Evolutionary conservation across 1,140 invertebrate species (phyloP).

Genomic region (Eufriesea mexicana): DNA sequence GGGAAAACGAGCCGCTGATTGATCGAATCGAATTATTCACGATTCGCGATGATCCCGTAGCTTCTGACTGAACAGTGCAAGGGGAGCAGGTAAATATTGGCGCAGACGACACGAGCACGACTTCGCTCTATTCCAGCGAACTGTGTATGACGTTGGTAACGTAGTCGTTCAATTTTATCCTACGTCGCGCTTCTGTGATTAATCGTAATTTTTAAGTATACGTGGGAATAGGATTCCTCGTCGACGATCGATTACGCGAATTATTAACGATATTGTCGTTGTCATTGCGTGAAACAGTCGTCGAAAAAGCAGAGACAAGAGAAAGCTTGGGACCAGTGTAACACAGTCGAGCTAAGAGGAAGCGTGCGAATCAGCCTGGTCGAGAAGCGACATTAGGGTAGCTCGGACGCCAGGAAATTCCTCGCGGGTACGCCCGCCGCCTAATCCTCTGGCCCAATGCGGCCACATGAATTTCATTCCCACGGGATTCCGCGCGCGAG

Average conservation of each 20-base stretch:
- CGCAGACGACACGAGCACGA: background rate
- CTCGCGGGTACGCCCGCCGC: slow-evolving; percentile 48
- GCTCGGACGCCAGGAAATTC: slow-evolving; percentile 43
- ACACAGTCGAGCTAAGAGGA: slow-evolving; percentile 65
- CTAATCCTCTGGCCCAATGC: slow-evolving; percentile 51
- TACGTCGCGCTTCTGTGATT: too few species aligned
- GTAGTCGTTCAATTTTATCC: too few species aligned
- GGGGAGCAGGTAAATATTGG: background rate
- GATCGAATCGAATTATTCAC: slow-evolving; percentile 40
- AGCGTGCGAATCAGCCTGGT: slow-evolving; percentile 62
- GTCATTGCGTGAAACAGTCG: background rate
- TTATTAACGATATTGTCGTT: background rate
- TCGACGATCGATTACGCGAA: too few species aligned
- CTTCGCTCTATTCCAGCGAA: background rate
- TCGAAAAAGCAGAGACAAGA: slow-evolving; percentile 35
- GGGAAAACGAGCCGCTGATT: slow-evolving; percentile 23
- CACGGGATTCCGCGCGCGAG: background rate
- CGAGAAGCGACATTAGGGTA: slow-evolving; percentile 32
- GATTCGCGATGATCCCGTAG: background rate
- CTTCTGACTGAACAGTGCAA: background rate
- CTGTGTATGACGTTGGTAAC: too few species aligned
- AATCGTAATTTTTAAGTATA: too few species aligned
- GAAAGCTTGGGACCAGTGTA: slow-evolving; percentile 54
- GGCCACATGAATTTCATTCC: slow-evolving; percentile 40
- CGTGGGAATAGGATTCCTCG: too few species aligned